These are phyloP conservation scores for Drosophila gunungcola DNA, from an alignment of 1,140 invertebrate species.

Conservation along the genomic window DNA sequence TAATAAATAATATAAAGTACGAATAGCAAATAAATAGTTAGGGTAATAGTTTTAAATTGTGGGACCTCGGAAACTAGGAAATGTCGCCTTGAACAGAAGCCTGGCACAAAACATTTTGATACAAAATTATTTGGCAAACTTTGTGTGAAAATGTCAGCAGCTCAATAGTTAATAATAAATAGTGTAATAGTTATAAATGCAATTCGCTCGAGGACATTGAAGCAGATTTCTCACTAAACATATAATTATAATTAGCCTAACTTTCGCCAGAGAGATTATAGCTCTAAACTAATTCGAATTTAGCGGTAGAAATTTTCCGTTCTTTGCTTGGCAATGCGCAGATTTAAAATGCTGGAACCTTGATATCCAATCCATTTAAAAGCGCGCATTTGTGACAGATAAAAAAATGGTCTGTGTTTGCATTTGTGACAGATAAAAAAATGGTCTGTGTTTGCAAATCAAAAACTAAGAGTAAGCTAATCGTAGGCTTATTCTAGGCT, in stretches of 20 bases:
- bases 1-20: slow-evolving; percentile 55
- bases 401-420: slow-evolving; percentile 16
- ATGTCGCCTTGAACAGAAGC: slow-evolving; percentile 53
- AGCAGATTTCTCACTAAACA: slow-evolving; percentile 63
- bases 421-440: slow-evolving; percentile 37
- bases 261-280: slow-evolving; percentile 50
- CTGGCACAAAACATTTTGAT: slow-evolving; percentile 77
- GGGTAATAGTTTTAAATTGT: slow-evolving; percentile 25
- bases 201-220: slow-evolving; percentile 63
- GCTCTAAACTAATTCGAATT: slow-evolving; percentile 49
- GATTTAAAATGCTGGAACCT: slow-evolving; percentile 76
- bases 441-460: slow-evolving; percentile 7
- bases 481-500: slow-evolving; percentile 40
- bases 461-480: slow-evolving; percentile 17
- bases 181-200: slow-evolving; percentile 79
- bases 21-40: slow-evolving; percentile 68
- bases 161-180: slow-evolving; percentile 60
- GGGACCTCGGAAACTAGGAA: slow-evolving; percentile 30
- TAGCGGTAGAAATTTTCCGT: slow-evolving; percentile 22
- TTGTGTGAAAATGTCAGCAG: slow-evolving; percentile 47
- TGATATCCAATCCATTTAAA: slow-evolving; percentile 68
- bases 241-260: slow-evolving; percentile 71
- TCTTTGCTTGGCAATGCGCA: slow-evolving; percentile 62
- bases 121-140: slow-evolving; percentile 80
- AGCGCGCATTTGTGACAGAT: slow-evolving; percentile 65